These are phyloP conservation scores for Helleia helle DNA, from an alignment of 2,888 invertebrate species.

Conservation along the genomic window DNA sequence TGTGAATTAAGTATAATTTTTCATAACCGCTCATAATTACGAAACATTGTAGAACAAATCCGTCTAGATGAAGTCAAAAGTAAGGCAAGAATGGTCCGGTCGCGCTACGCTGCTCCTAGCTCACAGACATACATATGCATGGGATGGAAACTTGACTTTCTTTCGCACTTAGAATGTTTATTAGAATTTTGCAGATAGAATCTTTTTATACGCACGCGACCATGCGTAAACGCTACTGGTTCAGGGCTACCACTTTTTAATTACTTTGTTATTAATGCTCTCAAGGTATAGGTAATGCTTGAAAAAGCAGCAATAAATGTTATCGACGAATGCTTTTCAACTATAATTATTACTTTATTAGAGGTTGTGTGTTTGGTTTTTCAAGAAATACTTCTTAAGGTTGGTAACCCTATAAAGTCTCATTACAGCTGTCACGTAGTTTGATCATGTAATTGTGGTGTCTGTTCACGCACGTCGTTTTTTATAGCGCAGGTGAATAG, in stretches of 20 bases:
- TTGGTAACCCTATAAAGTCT: no score
- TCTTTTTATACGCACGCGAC: conserved; percentile 38
- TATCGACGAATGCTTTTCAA: no score
- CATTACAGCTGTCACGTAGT: conserved; percentile 18
- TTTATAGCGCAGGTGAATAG: no score
- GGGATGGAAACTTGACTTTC: conserved; percentile 60
- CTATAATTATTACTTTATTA: no score
- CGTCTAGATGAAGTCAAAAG: conserved; percentile 13
- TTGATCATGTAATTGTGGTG: conserved; percentile 12
- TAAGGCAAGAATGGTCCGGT: conserved; percentile 12
- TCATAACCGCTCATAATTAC: no score
- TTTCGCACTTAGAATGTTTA: conserved; percentile 48
- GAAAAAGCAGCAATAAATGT: no score
- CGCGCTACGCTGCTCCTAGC: conserved; percentile 34
- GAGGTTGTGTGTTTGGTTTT: no score
- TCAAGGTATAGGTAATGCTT: no score
- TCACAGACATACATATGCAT: conserved; percentile 41
- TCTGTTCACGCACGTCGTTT: conserved; percentile 15
- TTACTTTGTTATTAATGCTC: no score
- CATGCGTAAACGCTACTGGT: not conserved
- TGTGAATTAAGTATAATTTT: no score
- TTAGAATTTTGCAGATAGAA: conserved; percentile 52
- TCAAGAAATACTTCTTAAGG: no score
- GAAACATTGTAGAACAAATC: no score
- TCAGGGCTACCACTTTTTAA: not conserved